Evolutionary conservation across 2,797 vertebrate species (phyloP), one percentile per base, ranked within the genome.

Genomic region (Distichodus sexfasciatus): DNA sequence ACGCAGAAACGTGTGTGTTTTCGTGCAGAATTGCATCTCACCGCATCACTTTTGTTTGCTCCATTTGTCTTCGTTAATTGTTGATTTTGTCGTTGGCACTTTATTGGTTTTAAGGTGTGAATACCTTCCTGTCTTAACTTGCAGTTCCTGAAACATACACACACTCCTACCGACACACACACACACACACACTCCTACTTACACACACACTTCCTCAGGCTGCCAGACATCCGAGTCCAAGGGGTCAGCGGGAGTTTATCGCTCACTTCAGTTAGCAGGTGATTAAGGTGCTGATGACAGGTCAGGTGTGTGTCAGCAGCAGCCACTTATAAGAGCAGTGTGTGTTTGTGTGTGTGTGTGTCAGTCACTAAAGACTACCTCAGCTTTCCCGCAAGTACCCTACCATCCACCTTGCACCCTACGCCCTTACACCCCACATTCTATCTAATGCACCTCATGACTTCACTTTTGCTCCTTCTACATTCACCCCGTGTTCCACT

Each of bases 181-280:
- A 54, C 44, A 23, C 6, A 36, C 48, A 51, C 40, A 46, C 41
- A 64, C 19, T 11, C 48, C n/a, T n/a, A 23, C 6, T 26, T 24
- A 51, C 40, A 46, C 41, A 64, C 19, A 7, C 48, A 26, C 12
- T 23, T 19, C 44, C 43, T 67, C 17, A 29, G 74, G 66, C 65
- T 65, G 23, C 58, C 44, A 47, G 55, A 33, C 66, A 54, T 67
- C 77, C 3, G 0, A 9, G 41, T 51, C 40, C 77, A 54, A 71
- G 58, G 67, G 77, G 83, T 82, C 78, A 76, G 54, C 33, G 3
- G 1, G 29, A 74, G 63, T 76, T 76, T 66, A 79, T n/a, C 31
- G 57, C 60, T 57, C 62, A 44, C 35, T 57, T 81, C 76, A 84
- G 78, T 84, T 84, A 87, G 70, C 69, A 55, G 61, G 53, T 67